Base-by-base conservation (phyloP, 30 jellyfish, hydroid and myxozoan genomes). In the Aurelia sp. region DNA sequence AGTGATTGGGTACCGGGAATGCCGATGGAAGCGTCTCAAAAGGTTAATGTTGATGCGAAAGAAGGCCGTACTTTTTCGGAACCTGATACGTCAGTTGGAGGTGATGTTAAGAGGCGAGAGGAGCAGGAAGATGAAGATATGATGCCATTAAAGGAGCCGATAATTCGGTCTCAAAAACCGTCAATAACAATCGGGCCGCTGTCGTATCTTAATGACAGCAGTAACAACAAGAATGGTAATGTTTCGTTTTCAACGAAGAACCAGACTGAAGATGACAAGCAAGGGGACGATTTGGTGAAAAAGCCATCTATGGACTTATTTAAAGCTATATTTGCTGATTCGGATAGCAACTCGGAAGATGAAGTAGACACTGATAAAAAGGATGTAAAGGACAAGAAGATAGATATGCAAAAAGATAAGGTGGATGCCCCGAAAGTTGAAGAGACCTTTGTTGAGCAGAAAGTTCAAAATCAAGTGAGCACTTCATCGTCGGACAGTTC, bases 261-360 rank as follows among this genome's bases (percentile, higher is more conserved):
- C 4, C 60, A 68, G 12, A 20, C 51, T 13, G 48, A 78, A 12
- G 72, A 27, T 18, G 73, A 23, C 50, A 67, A 16, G 18, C 57
- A 27, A 22, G 65, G 50, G 3, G 66, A 35, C 13, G 77, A 70
- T 8, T 80, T 20, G 11, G 62, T 22, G 15, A 64, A 31, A 10
- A 74, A 78, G 60, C 98, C 97, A 3, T 59, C 97, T 6, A 84
- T 95, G 76, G 99, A 95, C 77, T 65, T 95, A 22, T 95, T 95
- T 51, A 95, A 95, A 71, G 99, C 99, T 3, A 86, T 95, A 11
- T 95, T 95, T 62, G 97, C 94, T 11, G 96, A 85, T 57, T 71
- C 97, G 48, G 76, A 44, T 71, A 51, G 50, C 19, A 15, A 6
- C 35, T 19, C 19, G 4, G 35, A 71, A 27, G 82, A 30, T 30